Evolutionary conservation across 2,113 vertebrate genomes (phyloP).

Genomic region (Uria aalge): DNA sequence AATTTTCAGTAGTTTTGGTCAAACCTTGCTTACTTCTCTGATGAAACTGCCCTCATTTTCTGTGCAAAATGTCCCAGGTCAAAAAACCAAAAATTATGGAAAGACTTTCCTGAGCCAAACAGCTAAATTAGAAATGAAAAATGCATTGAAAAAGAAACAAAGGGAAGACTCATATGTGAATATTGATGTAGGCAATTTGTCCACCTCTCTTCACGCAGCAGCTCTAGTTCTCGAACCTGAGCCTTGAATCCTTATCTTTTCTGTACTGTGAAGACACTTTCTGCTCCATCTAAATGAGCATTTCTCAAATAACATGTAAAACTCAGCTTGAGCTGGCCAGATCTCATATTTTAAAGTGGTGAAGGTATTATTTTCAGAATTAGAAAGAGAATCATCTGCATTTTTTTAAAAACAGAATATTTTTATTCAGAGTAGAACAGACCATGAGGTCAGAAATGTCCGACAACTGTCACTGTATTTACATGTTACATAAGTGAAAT

Average conservation of each 20-base stretch:
- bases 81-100: neutral
- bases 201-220: neutral
- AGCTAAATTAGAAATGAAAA: neutral
- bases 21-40: neutral
- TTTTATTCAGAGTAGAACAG: neutral
- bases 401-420: neutral
- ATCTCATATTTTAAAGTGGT: neutral
- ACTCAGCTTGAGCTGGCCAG: neutral
- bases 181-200: neutral
- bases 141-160: neutral
- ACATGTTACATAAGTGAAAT: neutral
- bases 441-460: neutral
- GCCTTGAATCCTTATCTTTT: neutral
- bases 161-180: neutral
- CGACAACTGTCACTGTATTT: neutral
- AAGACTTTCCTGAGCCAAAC: neutral
- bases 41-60: neutral
- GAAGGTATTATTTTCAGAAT: neutral
- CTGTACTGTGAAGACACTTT: neutral
- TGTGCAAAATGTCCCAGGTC: neutral
- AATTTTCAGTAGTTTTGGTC: neutral
- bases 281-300: neutral
- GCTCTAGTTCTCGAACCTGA: neutral
- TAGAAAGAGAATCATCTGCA: neutral
- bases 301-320: neutral